phyloP scores from a whole-genome alignment of 2,113 vertebrate genomes.

The Pungitius pungitius region DNA sequence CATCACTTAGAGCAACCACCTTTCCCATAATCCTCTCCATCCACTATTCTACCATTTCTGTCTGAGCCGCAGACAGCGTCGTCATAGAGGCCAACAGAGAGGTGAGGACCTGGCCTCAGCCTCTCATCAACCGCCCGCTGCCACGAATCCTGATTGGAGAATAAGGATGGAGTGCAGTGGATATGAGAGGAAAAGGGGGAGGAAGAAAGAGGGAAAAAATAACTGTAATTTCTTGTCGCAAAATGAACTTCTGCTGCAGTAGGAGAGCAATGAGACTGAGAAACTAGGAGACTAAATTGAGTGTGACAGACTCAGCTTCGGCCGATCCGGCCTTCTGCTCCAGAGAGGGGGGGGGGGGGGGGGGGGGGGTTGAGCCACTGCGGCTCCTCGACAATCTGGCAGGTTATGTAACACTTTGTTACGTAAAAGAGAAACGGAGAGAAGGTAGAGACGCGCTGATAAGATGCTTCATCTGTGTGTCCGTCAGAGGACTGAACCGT shows the following conservation, averaged over 20 bases:
- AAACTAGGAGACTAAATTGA: constrained; percentile 19
- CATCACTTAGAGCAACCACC: not conserved
- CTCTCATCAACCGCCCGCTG: constrained; percentile 33
- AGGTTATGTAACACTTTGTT: constrained; percentile 74
- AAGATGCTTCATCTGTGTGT: constrained; percentile 2
- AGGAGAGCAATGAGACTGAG: constrained; percentile 50
- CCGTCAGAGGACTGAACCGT: not conserved
- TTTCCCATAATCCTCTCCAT: not conserved
- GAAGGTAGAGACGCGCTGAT: constrained; percentile 13
- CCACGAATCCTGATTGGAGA: constrained; percentile 21
- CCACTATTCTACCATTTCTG: not conserved
- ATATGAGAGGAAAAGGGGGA: not conserved
- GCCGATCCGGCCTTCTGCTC: constrained; percentile 21
- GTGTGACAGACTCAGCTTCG: constrained; percentile 14
- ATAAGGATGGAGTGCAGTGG: not conserved
- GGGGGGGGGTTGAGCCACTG: constrained; percentile 4
- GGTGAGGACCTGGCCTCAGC: constrained; percentile 1
- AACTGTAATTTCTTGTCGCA: constrained; percentile 1
- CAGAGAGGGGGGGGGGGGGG: not conserved
- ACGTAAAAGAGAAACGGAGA: constrained; percentile 53
- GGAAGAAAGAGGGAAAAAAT: not conserved
- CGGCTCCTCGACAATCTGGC: constrained; percentile 61
- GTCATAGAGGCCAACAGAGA: constrained; percentile 2
- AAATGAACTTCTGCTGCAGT: constrained; percentile 48
- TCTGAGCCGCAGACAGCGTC: constrained; percentile 5